phyloP scores from a whole-genome alignment of 1,140 invertebrate genomes.

The Drosophila kurseongensis region DNA sequence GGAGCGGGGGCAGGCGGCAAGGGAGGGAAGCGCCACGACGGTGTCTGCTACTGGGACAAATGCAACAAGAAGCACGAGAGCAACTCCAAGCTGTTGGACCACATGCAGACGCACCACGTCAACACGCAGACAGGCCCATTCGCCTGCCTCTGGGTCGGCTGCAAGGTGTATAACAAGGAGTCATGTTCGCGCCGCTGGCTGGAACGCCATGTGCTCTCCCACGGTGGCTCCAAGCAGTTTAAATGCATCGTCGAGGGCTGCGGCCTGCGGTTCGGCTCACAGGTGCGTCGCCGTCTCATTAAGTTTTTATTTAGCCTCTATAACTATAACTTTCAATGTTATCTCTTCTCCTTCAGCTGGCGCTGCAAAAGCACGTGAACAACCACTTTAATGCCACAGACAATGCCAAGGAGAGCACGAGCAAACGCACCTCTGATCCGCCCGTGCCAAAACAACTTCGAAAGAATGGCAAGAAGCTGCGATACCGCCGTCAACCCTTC shows the following conservation, averaged over 20 bases:
- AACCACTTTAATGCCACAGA: conserved; percentile 93
- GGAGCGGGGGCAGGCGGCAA: conserved; percentile 77
- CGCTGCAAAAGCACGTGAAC: conserved; percentile 96
- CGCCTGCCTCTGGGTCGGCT: conserved; percentile 95
- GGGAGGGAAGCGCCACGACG: conserved; percentile 85
- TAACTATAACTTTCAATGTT: neutral
- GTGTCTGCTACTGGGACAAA: conserved; percentile 93
- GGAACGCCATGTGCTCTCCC: conserved; percentile 95
- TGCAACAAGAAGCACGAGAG: conserved; percentile 92
- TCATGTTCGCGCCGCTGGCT: conserved; percentile 97
- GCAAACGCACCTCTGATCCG: conserved; percentile 87
- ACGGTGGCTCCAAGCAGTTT: conserved; percentile 97
- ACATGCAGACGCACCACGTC: conserved; percentile 95
- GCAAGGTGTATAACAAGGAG: conserved; percentile 96
- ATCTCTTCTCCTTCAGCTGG: conserved; percentile 87
- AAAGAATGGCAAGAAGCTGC: conserved; percentile 93
- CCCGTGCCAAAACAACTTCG: conserved; percentile 90
- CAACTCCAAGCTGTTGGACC: conserved; percentile 92
- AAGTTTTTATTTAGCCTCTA: neutral
- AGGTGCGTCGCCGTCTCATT: conserved; percentile 87
- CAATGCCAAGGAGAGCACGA: conserved; percentile 85
- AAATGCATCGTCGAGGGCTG: conserved; percentile 97
- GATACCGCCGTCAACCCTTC: conserved; percentile 93
- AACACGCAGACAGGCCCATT: conserved; percentile 93
- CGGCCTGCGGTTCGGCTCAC: conserved; percentile 95